Conservation (phyloP, 2,888 invertebrate genomes). For the Aelia acuminata region DNA sequence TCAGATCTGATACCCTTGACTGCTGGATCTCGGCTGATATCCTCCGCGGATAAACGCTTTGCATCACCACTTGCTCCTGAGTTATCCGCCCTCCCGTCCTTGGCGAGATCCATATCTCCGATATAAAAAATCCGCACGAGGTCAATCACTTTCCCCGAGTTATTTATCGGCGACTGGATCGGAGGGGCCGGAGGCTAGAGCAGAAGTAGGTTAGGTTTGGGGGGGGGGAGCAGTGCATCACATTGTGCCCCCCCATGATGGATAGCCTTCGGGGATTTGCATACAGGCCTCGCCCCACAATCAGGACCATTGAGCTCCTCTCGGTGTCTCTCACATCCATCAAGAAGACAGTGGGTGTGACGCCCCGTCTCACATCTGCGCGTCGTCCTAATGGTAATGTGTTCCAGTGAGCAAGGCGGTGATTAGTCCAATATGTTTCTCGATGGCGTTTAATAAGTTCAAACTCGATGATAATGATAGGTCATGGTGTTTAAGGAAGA, state of each 20-base stretch:
- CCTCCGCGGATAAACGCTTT: conserved; percentile 11
- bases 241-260: conserved; percentile 38
- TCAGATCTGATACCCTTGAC: background rate
- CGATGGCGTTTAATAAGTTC: background rate
- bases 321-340: background rate
- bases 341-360: conserved; percentile 29
- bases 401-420: background rate
- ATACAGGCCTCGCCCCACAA: conserved; percentile 48
- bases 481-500: background rate
- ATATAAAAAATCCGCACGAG: conserved; percentile 46
- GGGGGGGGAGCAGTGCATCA: conserved; percentile 5
- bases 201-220: conserved; percentile 30
- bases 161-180: conserved; percentile 39
- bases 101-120: conserved; percentile 29
- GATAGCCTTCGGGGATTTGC: conserved; percentile 21
- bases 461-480: background rate
- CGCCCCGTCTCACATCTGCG: conserved; percentile 19
- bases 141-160: conserved; percentile 42
- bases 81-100: conserved; percentile 39
- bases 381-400: conserved; percentile 1
- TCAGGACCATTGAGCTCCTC: conserved; percentile 35
- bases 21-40: background rate
- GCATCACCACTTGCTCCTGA: conserved; percentile 37
- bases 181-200: conserved; percentile 27
- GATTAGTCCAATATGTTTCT: background rate